phyloP scores from a whole-genome alignment of 2,888 invertebrate species.

The Nysson spinosus region DNA sequence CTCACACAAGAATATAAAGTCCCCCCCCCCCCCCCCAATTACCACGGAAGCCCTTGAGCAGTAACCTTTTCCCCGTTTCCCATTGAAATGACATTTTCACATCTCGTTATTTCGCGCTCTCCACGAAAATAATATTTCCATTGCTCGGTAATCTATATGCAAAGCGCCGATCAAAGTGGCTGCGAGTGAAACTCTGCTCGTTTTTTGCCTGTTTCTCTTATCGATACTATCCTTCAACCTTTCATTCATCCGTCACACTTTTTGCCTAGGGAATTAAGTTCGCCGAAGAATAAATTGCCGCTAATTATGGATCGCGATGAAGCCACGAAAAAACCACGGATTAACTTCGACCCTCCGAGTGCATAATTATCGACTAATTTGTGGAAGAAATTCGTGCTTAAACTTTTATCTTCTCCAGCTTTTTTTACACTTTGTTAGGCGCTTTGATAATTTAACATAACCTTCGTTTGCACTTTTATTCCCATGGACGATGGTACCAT shows the following conservation, averaged over 20 bases:
- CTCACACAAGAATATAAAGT: not conserved
- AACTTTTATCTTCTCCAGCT: no score
- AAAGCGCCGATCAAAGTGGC: not conserved
- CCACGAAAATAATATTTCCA: slow-evolving; percentile 26
- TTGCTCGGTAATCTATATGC: not conserved
- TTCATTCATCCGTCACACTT: no score
- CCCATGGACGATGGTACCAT: no score
- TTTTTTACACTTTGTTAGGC: no score
- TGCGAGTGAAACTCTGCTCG: not conserved
- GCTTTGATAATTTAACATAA: no score
- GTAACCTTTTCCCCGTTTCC: slow-evolving; percentile 5
- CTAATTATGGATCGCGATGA: slow-evolving; percentile 33
- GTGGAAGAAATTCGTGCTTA: no score
- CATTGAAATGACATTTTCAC: slow-evolving; percentile 12
- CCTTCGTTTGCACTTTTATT: no score
- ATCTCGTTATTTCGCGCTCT: not conserved
- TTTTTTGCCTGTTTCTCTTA: no score
- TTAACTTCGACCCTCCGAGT: slow-evolving; percentile 19
- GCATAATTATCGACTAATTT: no score
- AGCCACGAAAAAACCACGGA: slow-evolving; percentile 26
- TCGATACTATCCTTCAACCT: no score
- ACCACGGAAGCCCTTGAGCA: not conserved
- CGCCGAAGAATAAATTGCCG: slow-evolving; percentile 25
- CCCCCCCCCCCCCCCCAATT: slow-evolving; percentile 15
- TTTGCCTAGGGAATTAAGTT: no score